Percentiles rank a stretch among this genome's conserved stretches.
Conservation (phyloP, 1,140 invertebrate species). For the Samia ricini region DNA sequence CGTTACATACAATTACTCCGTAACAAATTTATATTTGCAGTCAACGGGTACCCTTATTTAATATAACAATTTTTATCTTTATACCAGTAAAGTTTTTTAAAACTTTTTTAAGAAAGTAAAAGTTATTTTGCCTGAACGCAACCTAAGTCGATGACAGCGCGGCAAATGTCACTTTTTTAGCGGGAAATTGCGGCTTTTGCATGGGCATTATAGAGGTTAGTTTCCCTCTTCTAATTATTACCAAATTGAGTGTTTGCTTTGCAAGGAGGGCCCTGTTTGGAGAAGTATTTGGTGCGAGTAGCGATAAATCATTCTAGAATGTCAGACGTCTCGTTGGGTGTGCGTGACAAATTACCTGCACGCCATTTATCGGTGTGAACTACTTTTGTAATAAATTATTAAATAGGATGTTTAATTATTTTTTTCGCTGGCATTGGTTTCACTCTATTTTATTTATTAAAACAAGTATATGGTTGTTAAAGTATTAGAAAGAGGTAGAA, state of each 20-base stretch:
- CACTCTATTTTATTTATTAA: no score
- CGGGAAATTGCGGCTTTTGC: constrained; percentile 10
- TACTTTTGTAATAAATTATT: constrained; percentile 16
- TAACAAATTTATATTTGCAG: not conserved
- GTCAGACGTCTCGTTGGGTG: constrained; percentile 56
- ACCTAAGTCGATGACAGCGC: not conserved
- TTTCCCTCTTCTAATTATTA: constrained; percentile 50
- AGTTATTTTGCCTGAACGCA: not conserved
- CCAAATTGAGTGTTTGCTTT: constrained; percentile 66
- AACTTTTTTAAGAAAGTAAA: not conserved
- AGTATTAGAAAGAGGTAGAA: no score
- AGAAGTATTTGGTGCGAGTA: constrained; percentile 58
- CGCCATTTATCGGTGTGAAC: constrained; percentile 41
- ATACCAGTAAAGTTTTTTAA: not conserved
- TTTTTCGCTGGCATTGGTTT: not conserved
- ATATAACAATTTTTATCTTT: not conserved
- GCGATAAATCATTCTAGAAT: constrained; percentile 65
- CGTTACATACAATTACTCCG: constrained; percentile 42
- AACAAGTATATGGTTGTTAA: no score
- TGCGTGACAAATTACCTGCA: constrained; percentile 68
- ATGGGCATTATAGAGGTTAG: constrained; percentile 45
- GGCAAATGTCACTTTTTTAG: constrained; percentile 10
- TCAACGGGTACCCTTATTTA: not conserved
- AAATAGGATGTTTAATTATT: not conserved
- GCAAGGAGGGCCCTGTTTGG: constrained; percentile 61